Evolutionary conservation across 2,797 vertebrate species (phyloP).

Genomic region (Avahi laniger): DNA sequence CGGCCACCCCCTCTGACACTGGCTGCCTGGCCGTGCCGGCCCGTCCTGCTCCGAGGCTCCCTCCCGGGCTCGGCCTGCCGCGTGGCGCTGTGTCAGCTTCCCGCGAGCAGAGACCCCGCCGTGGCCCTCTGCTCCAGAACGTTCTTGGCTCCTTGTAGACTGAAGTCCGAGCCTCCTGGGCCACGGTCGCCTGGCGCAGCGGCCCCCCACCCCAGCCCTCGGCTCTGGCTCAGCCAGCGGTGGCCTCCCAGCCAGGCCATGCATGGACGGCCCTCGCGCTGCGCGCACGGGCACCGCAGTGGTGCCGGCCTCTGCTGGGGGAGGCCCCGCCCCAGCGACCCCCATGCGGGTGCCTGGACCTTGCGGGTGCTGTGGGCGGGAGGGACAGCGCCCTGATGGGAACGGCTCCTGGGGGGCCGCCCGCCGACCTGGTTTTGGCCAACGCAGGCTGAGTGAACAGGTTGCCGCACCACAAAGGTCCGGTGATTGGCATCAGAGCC

Average conservation of each 20-base stretch:
- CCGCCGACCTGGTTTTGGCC: not conserved
- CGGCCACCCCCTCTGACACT: not conserved
- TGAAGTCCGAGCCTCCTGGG: not conserved
- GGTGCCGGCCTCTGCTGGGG: not conserved
- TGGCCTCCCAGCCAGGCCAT: not conserved
- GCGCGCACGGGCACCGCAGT: not conserved
- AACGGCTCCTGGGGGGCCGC: not conserved
- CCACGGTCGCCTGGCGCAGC: not conserved
- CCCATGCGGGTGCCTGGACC: not conserved
- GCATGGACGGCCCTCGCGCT: too few species aligned
- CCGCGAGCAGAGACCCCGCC: not conserved
- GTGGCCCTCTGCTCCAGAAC: not conserved
- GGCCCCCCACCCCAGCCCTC: not conserved
- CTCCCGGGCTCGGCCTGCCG: rapidly evolving
- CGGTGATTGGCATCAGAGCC: not conserved
- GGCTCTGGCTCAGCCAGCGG: not conserved
- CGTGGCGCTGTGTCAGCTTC: rapidly evolving
- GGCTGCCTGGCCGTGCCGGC: rapidly evolving
- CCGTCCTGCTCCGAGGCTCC: not conserved
- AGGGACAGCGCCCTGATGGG: too few species aligned
- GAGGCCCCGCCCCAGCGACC: not conserved
- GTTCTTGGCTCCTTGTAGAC: not conserved
- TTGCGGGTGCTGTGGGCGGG: rapidly evolving
- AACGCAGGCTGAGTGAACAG: not conserved
- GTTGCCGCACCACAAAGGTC: rapidly evolving